Evolutionary conservation across 37 sponge, comb jelly and placozoan genomes (phyloP).

Genomic region (Dysidea cf. avara): DNA sequence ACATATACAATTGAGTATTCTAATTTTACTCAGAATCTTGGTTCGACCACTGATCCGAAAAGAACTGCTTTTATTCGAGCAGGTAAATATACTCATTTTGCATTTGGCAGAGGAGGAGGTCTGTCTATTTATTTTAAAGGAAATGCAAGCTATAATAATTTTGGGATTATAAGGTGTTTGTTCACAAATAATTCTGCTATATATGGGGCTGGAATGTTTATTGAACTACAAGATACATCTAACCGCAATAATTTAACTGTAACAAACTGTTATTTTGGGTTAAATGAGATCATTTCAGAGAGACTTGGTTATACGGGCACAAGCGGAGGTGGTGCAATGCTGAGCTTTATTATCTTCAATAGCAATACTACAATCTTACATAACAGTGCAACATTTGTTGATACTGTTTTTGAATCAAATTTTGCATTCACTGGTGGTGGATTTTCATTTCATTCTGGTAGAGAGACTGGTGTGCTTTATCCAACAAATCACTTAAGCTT

Average conservation of each 20-base stretch:
- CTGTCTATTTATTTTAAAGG: constrained; percentile 63
- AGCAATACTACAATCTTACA: too few relatives aligned
- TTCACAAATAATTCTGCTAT: constrained; percentile 54
- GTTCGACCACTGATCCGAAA: background rate
- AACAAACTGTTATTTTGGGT: background rate
- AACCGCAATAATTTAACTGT: constrained; percentile 30
- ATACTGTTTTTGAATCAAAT: too few relatives aligned
- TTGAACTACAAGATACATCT: constrained; percentile 42
- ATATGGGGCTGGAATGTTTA: constrained; percentile 69
- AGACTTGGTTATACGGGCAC: too few relatives aligned
- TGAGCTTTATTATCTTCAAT: too few relatives aligned
- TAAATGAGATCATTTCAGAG: too few relatives aligned
- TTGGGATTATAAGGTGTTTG: constrained; percentile 25
- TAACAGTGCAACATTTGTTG: too few relatives aligned
- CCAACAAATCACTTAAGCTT: too few relatives aligned
- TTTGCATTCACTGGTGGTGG: too few relatives aligned
- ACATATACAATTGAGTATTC: background rate
- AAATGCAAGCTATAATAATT: constrained; percentile 34
- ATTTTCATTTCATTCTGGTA: too few relatives aligned
- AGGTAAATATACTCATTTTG: constrained; percentile 30
- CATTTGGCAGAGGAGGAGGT: constrained; percentile 77
- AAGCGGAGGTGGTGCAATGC: too few relatives aligned
- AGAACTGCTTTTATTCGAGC: constrained; percentile 10
- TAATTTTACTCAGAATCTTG: constrained; percentile 28
- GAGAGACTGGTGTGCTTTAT: too few relatives aligned